These are phyloP conservation scores for Mayetiola destructor DNA, from an alignment of 2,888 invertebrate species.

Conservation along the genomic window DNA sequence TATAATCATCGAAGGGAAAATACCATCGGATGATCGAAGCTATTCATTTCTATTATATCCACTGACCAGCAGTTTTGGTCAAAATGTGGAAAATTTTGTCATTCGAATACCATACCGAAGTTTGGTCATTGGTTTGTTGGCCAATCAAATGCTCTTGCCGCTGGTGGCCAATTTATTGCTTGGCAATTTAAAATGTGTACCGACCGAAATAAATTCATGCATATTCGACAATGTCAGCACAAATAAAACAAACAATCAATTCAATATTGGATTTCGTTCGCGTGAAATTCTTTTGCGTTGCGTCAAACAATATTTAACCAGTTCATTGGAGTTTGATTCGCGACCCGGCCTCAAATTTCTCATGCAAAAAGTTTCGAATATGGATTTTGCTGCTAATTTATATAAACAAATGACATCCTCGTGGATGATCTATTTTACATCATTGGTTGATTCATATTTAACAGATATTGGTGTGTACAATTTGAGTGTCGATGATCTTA, in stretches of 20 bases:
- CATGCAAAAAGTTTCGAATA: constrained; percentile 80
- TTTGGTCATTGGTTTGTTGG: constrained; percentile 73
- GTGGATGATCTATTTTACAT: constrained; percentile 77
- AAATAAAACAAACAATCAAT: constrained; percentile 35
- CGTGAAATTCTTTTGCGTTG: constrained; percentile 57
- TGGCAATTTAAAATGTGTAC: constrained; percentile 53
- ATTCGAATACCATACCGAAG: constrained; percentile 76
- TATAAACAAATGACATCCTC: constrained; percentile 86
- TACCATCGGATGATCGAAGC: constrained; percentile 64
- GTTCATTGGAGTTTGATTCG: constrained; percentile 75
- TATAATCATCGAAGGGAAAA: constrained; percentile 27
- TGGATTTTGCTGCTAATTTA: constrained; percentile 75
- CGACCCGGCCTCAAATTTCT: constrained; percentile 87
- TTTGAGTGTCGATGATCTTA: constrained; percentile 45
- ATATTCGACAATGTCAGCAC: constrained; percentile 34
- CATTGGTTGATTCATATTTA: constrained; percentile 71
- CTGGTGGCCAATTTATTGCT: constrained; percentile 76
- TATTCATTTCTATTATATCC: constrained; percentile 79
- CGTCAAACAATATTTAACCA: constrained; percentile 65
- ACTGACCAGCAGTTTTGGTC: constrained; percentile 50
- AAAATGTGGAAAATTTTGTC: constrained; percentile 63
- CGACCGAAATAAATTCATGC: constrained; percentile 38
- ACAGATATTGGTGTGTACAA: constrained; percentile 51
- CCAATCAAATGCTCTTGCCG: constrained; percentile 85
- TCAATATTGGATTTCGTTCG: constrained; percentile 35